A percentile compares a stretch with the other conserved stretches of the same genome.
These are phyloP conservation scores for Melanotus villosus DNA, from an alignment of 2,888 invertebrate genomes.

Conservation along the genomic window DNA sequence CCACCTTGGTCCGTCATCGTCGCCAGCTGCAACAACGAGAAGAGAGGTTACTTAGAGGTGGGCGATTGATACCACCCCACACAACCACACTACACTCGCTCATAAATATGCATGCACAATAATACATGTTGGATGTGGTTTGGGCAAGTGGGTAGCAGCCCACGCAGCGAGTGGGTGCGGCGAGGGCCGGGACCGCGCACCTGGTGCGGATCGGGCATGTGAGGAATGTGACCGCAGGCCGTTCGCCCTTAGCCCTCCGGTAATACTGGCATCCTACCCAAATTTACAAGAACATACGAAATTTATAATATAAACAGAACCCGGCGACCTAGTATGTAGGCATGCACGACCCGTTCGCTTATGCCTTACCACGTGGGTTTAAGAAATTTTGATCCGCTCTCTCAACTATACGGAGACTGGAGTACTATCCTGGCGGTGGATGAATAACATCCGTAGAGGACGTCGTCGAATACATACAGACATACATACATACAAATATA, in stretches of 20 bases:
- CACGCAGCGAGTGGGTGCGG: slow-evolving; percentile 63
- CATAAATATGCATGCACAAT: slow-evolving; percentile 65
- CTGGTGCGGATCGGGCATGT: slow-evolving; percentile 50
- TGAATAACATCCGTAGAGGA: slow-evolving; percentile 9
- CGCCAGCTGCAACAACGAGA: slow-evolving; percentile 72
- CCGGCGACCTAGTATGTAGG: not conserved
- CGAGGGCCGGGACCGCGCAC: slow-evolving; percentile 54
- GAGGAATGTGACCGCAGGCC: slow-evolving; percentile 40
- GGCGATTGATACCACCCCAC: slow-evolving; percentile 57
- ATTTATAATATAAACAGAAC: slow-evolving; percentile 14
- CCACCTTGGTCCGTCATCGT: slow-evolving; percentile 77
- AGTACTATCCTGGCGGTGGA: not conserved
- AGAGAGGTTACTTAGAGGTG: slow-evolving; percentile 47
- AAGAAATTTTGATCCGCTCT: not conserved
- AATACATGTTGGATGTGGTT: slow-evolving; percentile 61
- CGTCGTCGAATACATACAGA: slow-evolving; percentile 9
- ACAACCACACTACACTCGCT: slow-evolving; percentile 56
- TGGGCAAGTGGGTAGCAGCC: slow-evolving; percentile 61
- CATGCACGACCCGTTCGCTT: not conserved
- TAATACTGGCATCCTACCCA: not conserved
- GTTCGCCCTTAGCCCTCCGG: slow-evolving; percentile 43
- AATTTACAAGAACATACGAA: not conserved
- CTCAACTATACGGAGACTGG: not conserved
- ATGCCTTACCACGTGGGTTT: slow-evolving; percentile 14
- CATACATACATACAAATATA: slow-evolving; percentile 2